Evolutionary conservation across 1,140 invertebrate species (phyloP).

Genomic region (Formica selysi): DNA sequence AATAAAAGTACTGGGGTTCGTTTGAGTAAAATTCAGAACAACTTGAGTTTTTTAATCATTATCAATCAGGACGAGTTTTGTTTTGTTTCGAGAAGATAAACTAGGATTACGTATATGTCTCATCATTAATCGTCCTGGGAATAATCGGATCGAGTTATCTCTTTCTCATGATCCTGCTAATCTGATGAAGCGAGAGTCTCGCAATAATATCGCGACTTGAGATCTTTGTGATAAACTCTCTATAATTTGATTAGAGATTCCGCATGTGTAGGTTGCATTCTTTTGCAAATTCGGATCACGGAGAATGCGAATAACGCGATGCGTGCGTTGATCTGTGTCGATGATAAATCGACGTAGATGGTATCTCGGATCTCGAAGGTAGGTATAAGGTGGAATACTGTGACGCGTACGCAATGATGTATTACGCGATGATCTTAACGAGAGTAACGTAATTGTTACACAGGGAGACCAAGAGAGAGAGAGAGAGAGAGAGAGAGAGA

Average conservation of each 20-base stretch:
- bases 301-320: neutral
- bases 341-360: conserved; percentile 48
- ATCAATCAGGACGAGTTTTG: too few species aligned
- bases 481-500: too few species aligned
- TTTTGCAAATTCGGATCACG: conserved; percentile 16
- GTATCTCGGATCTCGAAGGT: conserved; percentile 33
- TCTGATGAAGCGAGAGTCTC: neutral
- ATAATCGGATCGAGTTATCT: neutral
- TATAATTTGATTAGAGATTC: neutral
- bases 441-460: conserved; percentile 50
- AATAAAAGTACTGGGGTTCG: neutral
- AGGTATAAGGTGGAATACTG: conserved; percentile 37
- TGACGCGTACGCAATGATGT: conserved; percentile 42
- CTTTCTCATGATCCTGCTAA: neutral
- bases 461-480: too few species aligned
- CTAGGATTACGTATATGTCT: neutral
- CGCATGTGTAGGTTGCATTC: neutral
- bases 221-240: conserved; percentile 12
- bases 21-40: neutral
- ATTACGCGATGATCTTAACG: conserved; percentile 33
- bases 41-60: neutral
- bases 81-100: neutral
- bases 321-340: conserved; percentile 38
- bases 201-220: neutral
- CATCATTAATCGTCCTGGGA: neutral